Base-by-base conservation (phyloP, 2,113 vertebrate genomes). In the Gadus macrocephalus region DNA sequence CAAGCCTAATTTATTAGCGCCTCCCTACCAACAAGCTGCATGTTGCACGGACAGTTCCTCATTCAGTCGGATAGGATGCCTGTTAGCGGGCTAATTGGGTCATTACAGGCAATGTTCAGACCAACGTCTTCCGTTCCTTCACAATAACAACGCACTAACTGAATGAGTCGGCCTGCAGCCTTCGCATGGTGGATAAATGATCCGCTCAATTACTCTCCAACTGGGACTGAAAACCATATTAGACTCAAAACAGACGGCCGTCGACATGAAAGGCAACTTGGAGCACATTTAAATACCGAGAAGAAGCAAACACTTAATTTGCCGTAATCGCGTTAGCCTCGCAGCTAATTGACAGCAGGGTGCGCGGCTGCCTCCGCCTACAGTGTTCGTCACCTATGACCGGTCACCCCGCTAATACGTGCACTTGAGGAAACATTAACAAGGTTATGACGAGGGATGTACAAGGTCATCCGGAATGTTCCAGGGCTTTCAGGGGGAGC, bases 81-180 rank as follows among this genome's bases (percentile, higher is more conserved):
- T 91, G 89, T 79, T 85, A n/a, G 42, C 60, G 74, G 68, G 53
- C 83, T 91, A 92, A 92, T 92, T 79, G 71, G 82, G 92, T 92
- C 86, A 91, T 75, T 77, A 79, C 81, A 81, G 88, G 84, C 84
- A 84, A 84, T 90, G 88, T 86, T 88, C 84, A 84, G 89, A 83
- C 83, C 88, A 86, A 86, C 80, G 81, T 90, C 90, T 92, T 92
- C 91, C 90, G 90, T 92, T 93, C 88, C 88, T 89, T 92, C 86
- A 90, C 89, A 90, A 88, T 89, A 92, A 91, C 89, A 89, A 83
- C 84, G 84, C 86, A 65, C 79, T 92, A 92, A 93, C 90, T 88
- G 86, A 86, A 92, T 92, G 91, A 93, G 77, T 74, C 85, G 72
- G 83, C 83, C 87, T 86, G 78, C 58, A 35, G 84, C 78, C 77